Evolutionary conservation across 2,888 invertebrate species (phyloP).

Genomic region (Pedicia rivosa): DNA sequence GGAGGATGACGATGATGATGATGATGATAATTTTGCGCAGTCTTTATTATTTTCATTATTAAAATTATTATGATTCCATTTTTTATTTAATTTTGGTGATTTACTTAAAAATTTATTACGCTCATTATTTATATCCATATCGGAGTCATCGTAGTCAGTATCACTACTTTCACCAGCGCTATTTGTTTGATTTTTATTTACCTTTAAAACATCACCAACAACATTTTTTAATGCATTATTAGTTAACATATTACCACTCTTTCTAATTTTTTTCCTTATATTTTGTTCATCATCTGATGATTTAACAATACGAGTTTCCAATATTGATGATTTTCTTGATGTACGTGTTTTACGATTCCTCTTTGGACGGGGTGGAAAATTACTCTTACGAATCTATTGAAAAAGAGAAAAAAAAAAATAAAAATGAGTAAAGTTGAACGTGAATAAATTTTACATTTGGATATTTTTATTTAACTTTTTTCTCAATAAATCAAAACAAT

Average conservation of each 20-base stretch:
- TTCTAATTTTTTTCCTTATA: not conserved
- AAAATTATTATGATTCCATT: not conserved
- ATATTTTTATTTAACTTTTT: too few species aligned
- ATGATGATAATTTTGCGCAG: not conserved
- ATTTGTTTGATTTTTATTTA: conserved; percentile 4
- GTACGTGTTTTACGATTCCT: not conserved
- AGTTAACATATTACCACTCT: not conserved
- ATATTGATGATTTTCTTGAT: not conserved
- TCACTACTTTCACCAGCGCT: conserved; percentile 5
- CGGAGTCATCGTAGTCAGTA: conserved; percentile 5
- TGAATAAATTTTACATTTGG: too few species aligned
- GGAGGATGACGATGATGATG: not conserved
- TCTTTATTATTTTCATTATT: too few species aligned
- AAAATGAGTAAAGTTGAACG: too few species aligned
- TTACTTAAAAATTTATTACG: conserved; percentile 1
- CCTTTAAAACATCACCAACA: not conserved
- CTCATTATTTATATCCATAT: not conserved
- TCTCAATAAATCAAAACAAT: too few species aligned
- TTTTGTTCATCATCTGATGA: not conserved
- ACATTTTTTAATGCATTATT: not conserved
- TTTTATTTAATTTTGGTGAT: conserved; percentile 4
- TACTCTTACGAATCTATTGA: conserved; percentile 44
- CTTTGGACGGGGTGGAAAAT: conserved; percentile 47
- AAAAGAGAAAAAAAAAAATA: conserved; percentile 11
- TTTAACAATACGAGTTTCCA: not conserved